Evolutionary conservation across 2,797 vertebrate genomes (phyloP).

Genomic region (Labroides dimidiatus): DNA sequence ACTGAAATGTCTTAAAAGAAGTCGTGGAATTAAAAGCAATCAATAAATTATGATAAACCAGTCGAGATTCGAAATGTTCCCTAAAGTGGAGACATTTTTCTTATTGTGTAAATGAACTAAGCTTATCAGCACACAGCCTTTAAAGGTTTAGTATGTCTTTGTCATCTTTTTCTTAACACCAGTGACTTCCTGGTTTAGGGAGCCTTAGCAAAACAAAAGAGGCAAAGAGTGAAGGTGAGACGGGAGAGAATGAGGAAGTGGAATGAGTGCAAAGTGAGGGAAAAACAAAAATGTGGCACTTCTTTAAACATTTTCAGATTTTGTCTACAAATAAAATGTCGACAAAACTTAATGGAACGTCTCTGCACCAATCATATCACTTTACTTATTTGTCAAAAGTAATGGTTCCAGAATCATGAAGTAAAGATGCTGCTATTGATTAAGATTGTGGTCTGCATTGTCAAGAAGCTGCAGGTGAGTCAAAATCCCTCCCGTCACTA

Average conservation of each 20-base stretch:
- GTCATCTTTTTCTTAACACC: neutral
- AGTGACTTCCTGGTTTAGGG: constrained; percentile 2
- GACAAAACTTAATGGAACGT: no score
- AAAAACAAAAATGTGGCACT: neutral
- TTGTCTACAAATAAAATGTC: no score
- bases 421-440: no score
- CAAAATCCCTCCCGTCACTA: no score
- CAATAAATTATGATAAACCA: constrained; percentile 24
- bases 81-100: neutral
- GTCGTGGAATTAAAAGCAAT: constrained; percentile 14
- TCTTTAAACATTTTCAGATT: no score
- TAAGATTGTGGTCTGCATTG: no score
- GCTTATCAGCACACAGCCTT: constrained; percentile 4
- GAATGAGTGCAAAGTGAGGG: neutral
- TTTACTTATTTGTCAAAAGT: no score
- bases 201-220: neutral
- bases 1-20: constrained; percentile 11
- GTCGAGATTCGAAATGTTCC: no score
- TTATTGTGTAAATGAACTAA: neutral
- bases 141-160: neutral
- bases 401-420: no score
- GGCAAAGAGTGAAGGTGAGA: neutral
- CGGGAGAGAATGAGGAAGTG: neutral
- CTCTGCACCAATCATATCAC: no score
- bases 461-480: no score